Evolutionary conservation across 2,113 vertebrate genomes (phyloP).

Genomic region (Dunckerocampus dactyliophorus): DNA sequence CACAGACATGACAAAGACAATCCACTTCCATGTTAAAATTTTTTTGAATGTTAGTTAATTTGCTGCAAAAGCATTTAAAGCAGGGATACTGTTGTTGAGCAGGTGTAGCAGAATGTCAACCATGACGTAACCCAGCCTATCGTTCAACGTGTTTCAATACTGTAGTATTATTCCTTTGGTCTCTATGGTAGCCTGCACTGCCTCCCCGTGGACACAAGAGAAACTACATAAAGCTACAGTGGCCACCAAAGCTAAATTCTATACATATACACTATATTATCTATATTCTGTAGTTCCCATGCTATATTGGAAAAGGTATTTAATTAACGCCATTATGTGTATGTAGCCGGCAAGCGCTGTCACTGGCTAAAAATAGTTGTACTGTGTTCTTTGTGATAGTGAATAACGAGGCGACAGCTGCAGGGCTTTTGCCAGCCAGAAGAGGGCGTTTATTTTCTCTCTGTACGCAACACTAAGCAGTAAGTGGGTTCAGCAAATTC

Average conservation of each 20-base stretch:
- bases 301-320: neutral
- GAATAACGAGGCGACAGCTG: too few species aligned
- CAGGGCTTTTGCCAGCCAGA: too few species aligned
- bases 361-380: neutral
- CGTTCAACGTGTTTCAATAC: constrained; percentile 22
- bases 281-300: neutral
- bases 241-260: too few species aligned
- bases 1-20: constrained; percentile 14
- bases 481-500: too few species aligned
- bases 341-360: neutral
- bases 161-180: constrained; percentile 8
- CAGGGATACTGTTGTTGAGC: neutral
- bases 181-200: constrained; percentile 17
- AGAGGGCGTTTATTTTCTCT: too few species aligned
- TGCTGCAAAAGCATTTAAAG: neutral
- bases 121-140: constrained; percentile 29
- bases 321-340: neutral
- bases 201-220: constrained; percentile 30
- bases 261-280: neutral
- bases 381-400: too few species aligned
- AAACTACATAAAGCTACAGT: neutral
- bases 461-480: too few species aligned
- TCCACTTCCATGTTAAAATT: neutral
- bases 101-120: constrained; percentile 2
- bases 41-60: neutral